Conservation (phyloP, 30 jellyfish, hydroid and myxozoan genomes). For the Nemopilema nomurai region DNA sequence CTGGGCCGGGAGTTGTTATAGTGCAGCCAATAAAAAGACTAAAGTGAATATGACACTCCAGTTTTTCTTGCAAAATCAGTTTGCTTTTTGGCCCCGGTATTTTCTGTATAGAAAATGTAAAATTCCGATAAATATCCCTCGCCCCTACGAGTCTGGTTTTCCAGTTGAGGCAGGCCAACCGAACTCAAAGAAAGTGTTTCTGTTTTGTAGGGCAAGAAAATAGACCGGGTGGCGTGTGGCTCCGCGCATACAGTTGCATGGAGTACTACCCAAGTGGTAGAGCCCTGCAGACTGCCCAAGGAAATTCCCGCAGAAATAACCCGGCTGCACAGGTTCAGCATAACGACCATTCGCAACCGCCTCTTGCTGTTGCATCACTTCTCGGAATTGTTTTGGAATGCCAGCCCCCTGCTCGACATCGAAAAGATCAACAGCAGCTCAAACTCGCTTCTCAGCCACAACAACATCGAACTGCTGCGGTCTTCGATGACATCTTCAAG, state of each 20-base stretch:
- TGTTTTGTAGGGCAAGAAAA: slow-evolving; percentile 71
- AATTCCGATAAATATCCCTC: too few relatives aligned
- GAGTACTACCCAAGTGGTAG: slow-evolving; percentile 75
- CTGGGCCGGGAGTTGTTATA: too few relatives aligned
- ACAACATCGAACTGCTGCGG: slow-evolving; percentile 51
- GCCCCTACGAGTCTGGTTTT: too few relatives aligned
- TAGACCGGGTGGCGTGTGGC: slow-evolving; percentile 91
- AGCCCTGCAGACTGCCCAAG: slow-evolving; percentile 67
- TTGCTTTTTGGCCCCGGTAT: too few relatives aligned
- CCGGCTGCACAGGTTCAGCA: slow-evolving; percentile 66
- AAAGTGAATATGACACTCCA: too few relatives aligned
- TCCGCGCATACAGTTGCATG: slow-evolving; percentile 94
- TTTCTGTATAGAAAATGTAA: too few relatives aligned
- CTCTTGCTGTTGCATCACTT: slow-evolving; percentile 65
- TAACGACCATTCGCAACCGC: slow-evolving; percentile 72
- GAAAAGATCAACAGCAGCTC: slow-evolving; percentile 10
- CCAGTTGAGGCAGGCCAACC: too few relatives aligned
- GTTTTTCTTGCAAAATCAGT: too few relatives aligned
- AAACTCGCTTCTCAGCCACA: slow-evolving; percentile 30
- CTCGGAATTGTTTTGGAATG: slow-evolving; percentile 74
- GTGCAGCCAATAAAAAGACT: too few relatives aligned
- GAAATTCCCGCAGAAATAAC: slow-evolving; percentile 81
- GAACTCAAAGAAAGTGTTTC: too few relatives aligned
- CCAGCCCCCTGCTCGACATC: slow-evolving; percentile 65
- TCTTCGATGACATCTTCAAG: slow-evolving; percentile 51